Base-by-base conservation (phyloP, 2,888 invertebrate species). In the Lasioglossum figueresi region DNA sequence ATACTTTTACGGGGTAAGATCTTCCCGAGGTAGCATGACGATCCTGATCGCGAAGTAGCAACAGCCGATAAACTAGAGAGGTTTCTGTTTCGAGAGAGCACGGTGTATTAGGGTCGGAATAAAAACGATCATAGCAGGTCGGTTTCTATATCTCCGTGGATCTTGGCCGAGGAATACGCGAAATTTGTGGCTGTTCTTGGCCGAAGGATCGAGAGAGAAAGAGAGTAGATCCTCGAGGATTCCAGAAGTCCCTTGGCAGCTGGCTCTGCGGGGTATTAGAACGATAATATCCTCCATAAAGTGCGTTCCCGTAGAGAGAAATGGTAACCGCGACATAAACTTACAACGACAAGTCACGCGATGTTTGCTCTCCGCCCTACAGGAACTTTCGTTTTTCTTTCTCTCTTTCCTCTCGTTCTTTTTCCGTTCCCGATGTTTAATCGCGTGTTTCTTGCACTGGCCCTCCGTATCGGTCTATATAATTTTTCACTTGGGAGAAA, bases 211-310 rank as follows among this genome's bases (percentile, higher is more conserved):
- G 37, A 10, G 68, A 10, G 37, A 37, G 23, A 23, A 2, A 34
- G 8, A 66, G 37, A 68, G 23, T 31, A 70, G 71, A 75, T 86
- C 66, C 68, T 68, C 10, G 27, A 56, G 31, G 80, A 80, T 76
- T 82, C 86, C 52, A 45, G 66, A 56, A 73, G 80, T 76, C 71
- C 75, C 83, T 79, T 86, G 79, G 73, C 76, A 88, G 75, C 66
- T 37, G 8, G 45, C 71, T 45, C 70, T 16, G 37, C 48, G 75
- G 72, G 73, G 59, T 77, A 82, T 74, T 77, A 63, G 71, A 34
- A 56, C 81, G 83, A 83, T 88, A 88, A 88, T 86, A 73, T 79
- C 76, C 56, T 59, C 70, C 84, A 81, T 86, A 87, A 90, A 83
- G 79, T 76, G 83, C 73, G 83, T 76, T 48, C 70, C 77, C 59